A percentile compares a stretch with the other conserved stretches of the same genome.
These are phyloP conservation scores for Rattus norvegicus DNA, from an alignment of 2,113 vertebrate species.

Conservation along the genomic window GRCr8 NC_086025.1:129333001-129333500, in stretches of 20 bases:
- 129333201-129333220: constrained; percentile 43
- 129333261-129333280: constrained; percentile 5
- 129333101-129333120: constrained; percentile 25
- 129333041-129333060: neutral
- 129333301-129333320: neutral
- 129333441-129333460: constrained; percentile 15
- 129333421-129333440: neutral
- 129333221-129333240: constrained; percentile 20
- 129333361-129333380: neutral
- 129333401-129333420: constrained; percentile 27
- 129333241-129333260: constrained; percentile 17
- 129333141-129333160: constrained; percentile 3
- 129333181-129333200: neutral
- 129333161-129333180: constrained; percentile 20
- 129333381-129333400: neutral
- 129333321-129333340: neutral
- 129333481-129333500: constrained; percentile 26
- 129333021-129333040: neutral
- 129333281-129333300: constrained; percentile 14
- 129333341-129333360: neutral
- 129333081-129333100: neutral
- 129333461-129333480: constrained; percentile 3
- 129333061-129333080: neutral
- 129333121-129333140: constrained; percentile 21
- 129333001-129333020: constrained; percentile 3